Percentiles rank a stretch among this genome's conserved stretches.
These are phyloP conservation scores for Romanogobio albipinnatus DNA, from an alignment of 2,113 vertebrate genomes.

Conservation along the genomic window DNA sequence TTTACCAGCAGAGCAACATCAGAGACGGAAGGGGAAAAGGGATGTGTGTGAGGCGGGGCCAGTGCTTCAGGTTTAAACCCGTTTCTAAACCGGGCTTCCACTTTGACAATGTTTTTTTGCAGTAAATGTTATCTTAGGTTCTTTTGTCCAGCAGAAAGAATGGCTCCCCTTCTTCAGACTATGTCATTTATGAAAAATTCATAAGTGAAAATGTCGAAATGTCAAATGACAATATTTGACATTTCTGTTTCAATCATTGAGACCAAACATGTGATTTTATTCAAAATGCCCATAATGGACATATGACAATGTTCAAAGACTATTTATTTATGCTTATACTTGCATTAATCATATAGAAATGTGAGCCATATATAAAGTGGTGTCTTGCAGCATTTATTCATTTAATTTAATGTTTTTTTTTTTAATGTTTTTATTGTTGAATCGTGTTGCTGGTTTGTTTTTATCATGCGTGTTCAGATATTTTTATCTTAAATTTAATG, in stretches of 20 bases:
- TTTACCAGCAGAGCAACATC: conserved; percentile 27
- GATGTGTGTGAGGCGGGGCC: not conserved
- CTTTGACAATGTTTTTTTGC: not conserved
- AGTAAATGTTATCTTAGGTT: conserved; percentile 36
- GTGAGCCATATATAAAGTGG: not conserved
- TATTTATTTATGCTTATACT: not conserved
- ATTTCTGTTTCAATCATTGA: conserved; percentile 46
- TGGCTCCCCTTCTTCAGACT: conserved; percentile 22
- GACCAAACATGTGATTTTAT: conserved; percentile 29
- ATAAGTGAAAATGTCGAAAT: conserved; percentile 50
- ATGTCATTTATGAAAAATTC: conserved; percentile 52
- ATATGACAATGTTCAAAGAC: not conserved
- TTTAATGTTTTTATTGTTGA: too few relatives aligned
- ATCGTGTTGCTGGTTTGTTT: not conserved
- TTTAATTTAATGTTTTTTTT: not conserved
- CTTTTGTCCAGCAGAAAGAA: conserved; percentile 23
- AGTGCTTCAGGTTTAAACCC: not conserved
- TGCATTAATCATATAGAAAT: not conserved
- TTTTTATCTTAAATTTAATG: too few relatives aligned
- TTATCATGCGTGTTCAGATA: not conserved
- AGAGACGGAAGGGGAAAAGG: not conserved
- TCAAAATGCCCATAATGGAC: not conserved
- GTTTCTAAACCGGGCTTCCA: not conserved
- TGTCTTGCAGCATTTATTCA: not conserved
- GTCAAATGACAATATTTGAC: conserved; percentile 52